A percentile compares a stretch with the other conserved stretches of the same genome.
Evolutionary conservation across 2,797 vertebrate species (phyloP).

Genomic region (Silurus aristotelis): DNA sequence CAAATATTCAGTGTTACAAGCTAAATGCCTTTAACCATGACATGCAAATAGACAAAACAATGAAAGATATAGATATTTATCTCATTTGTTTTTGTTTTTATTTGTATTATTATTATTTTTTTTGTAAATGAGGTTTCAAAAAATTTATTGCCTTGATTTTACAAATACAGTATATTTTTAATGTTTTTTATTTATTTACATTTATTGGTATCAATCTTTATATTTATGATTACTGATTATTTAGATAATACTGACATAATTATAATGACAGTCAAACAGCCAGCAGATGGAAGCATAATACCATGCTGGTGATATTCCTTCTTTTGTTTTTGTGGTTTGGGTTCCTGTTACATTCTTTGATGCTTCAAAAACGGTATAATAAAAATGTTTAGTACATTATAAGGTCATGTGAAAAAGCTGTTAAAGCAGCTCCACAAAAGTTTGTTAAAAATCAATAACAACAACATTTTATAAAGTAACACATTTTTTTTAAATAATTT

Average conservation of each 20-base stretch:
- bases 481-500: not conserved
- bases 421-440: not conserved
- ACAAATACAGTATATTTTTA: too few relatives aligned
- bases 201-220: not conserved
- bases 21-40: not conserved
- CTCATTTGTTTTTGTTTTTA: not conserved
- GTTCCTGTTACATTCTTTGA: not conserved
- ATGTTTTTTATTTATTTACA: not conserved
- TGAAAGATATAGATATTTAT: not conserved
- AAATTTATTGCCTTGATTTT: not conserved
- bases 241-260: not conserved
- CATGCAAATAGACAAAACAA: not conserved
- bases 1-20: not conserved
- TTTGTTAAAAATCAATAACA: not conserved
- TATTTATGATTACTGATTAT: not conserved
- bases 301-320: not conserved
- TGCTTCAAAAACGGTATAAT: not conserved
- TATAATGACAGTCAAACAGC: not conserved
- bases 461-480: not conserved
- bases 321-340: not conserved
- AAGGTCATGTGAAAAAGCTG: not conserved
- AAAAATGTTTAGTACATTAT: not conserved
- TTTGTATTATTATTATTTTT: too few relatives aligned
- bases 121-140: not conserved
- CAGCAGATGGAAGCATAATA: slow-evolving; percentile 29